Evolutionary conservation across 1,140 invertebrate species (phyloP), one percentile per base, ranked within the genome.

Genomic region (Pseudobourletiella spinata): DNA sequence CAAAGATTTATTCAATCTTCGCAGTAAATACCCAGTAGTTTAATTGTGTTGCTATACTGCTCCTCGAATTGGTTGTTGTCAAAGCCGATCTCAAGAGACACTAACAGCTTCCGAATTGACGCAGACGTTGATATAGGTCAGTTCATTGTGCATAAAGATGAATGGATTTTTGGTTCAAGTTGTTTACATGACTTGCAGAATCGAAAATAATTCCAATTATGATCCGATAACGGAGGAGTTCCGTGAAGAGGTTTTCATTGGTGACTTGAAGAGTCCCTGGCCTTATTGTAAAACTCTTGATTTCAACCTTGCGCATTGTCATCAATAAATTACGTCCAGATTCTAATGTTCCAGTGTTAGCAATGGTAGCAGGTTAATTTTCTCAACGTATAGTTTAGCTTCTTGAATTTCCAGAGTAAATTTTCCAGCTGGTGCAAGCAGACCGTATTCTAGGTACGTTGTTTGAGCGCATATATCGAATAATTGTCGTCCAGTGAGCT

Each of bases 401-500:
- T 70, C 60, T 26, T 59, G 2, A 48, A 70, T 68, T 18, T 57
- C 15, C 2, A 67, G 0, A 48, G 60, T 22, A 6, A 32, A 18
- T 14, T 55, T 61, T 1, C 6, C 25, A 0, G 29, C 63, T 42
- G 11, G 4, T 14, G 20, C 26, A 18, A 42, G 26, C 2, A 66
- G 30, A 24, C 26, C 59, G 56, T 65, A 68, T 26, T 30, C 28
- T 11, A 67, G 29, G 30, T 55, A 67, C 46, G 51, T 57, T 0
- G 42, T 48, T 50, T 68, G 65, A 4, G 28, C 26, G 46, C 63
- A 63, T 8, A 73, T 24, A 32, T 70, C 67, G 20, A 25, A 16
- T n/a, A 65, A 51, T 1, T 57, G 54, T 51, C 61, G 61, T 11
- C 71, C 70, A 3, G 64, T 48, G 11, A 74, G 1, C 59, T 73